Conservation (phyloP, 2,888 invertebrate species). For the Netelia melanura region DNA sequence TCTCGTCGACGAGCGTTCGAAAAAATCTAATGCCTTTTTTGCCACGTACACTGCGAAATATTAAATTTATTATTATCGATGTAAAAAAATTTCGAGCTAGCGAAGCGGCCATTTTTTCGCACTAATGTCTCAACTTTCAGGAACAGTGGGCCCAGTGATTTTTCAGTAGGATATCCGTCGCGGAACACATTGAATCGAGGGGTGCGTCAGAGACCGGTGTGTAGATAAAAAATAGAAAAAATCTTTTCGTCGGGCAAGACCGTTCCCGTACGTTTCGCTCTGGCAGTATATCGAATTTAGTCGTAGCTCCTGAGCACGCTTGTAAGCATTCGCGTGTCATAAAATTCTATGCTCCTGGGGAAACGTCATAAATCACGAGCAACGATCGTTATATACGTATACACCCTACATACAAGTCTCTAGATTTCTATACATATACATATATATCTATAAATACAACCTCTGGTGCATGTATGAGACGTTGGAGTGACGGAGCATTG, state of each 20-base stretch:
- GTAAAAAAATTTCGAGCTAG: neutral
- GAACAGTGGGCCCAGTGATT: neutral
- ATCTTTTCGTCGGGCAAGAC: slow-evolving; percentile 1
- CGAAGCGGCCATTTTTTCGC: neutral
- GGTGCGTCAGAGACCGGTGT: neutral
- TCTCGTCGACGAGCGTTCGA: neutral
- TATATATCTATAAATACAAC: neutral
- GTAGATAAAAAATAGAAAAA: slow-evolving; percentile 12
- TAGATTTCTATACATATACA: neutral
- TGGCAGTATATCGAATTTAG: slow-evolving; percentile 51
- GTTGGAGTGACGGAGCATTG: slow-evolving; percentile 53
- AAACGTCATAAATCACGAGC: slow-evolving; percentile 64
- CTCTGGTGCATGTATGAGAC: slow-evolving; percentile 34
- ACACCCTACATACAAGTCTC: neutral
- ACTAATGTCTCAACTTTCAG: neutral
- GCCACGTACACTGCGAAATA: neutral
- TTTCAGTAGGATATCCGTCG: neutral
- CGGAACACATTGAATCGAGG: slow-evolving; percentile 4
- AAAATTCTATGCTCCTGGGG: slow-evolving; percentile 52
- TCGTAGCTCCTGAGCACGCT: slow-evolving; percentile 41
- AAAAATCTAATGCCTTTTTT: no score
- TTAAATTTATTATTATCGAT: neutral
- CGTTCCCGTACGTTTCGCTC: slow-evolving; percentile 22
- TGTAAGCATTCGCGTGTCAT: slow-evolving; percentile 59
- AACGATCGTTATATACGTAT: slow-evolving; percentile 47